Conservation (phyloP, 1,140 invertebrate genomes). For the Harpegnathos saltator region DNA sequence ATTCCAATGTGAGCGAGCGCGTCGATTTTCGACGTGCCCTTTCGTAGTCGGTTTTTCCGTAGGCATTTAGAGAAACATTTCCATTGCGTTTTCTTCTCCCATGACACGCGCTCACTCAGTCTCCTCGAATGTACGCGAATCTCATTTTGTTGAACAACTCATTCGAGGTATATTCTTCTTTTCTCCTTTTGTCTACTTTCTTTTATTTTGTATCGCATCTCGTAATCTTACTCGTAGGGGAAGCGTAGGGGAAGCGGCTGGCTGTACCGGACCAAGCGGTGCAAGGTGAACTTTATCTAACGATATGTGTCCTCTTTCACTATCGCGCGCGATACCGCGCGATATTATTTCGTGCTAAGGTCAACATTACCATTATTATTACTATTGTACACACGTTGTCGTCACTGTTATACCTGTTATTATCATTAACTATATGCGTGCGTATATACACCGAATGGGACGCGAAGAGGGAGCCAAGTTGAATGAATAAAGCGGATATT, state of each 20-base stretch:
- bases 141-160: not conserved
- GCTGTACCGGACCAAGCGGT: constrained; percentile 21
- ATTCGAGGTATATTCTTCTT: not conserved
- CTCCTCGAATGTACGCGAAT: constrained; percentile 7
- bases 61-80: constrained; percentile 76
- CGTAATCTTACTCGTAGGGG: constrained; percentile 58
- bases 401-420: constrained; percentile 65
- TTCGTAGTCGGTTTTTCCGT: constrained; percentile 62
- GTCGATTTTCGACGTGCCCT: constrained; percentile 41
- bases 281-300: constrained; percentile 59
- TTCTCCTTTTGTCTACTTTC: too few relatives aligned
- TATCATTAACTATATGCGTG: constrained; percentile 63
- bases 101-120: constrained; percentile 47
- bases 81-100: constrained; percentile 60
- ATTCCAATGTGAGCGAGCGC: constrained; percentile 8
- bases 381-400: constrained; percentile 50
- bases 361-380: constrained; percentile 51
- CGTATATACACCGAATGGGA: constrained; percentile 63
- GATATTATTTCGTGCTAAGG: constrained; percentile 31
- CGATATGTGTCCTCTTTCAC: constrained; percentile 48
- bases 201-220: constrained; percentile 62
- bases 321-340: constrained; percentile 25
- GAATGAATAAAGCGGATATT: constrained; percentile 70
- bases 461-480: constrained; percentile 55
- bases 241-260: constrained; percentile 41